These are phyloP conservation scores for Lindbergichthys nudifrons DNA, from an alignment of 2,797 vertebrate species.

Conservation along the genomic window DNA sequence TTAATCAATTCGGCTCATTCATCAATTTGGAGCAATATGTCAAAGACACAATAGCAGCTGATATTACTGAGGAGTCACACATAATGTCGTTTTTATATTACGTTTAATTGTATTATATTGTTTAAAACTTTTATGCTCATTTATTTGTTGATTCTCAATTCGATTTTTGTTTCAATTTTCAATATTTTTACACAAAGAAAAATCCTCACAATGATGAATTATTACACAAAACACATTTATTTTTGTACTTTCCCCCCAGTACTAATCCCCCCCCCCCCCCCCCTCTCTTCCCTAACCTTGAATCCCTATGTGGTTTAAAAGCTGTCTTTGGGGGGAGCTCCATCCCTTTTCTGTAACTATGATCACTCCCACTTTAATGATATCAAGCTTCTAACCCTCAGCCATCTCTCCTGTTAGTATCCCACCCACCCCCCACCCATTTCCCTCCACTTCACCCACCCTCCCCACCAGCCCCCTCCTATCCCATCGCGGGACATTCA, in stretches of 20 bases:
- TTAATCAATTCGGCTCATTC: slow-evolving; percentile 77
- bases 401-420: slow-evolving; percentile 79
- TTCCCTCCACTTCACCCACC: slow-evolving; percentile 70
- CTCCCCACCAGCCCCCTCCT: slow-evolving; percentile 83
- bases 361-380: slow-evolving; percentile 77
- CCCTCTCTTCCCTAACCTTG: neutral
- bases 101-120: neutral
- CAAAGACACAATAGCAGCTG: slow-evolving; percentile 46
- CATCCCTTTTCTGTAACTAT: slow-evolving; percentile 69
- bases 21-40: slow-evolving; percentile 72
- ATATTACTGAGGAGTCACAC: slow-evolving; percentile 33
- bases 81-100: slow-evolving; percentile 4
- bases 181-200: no score
- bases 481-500: slow-evolving; percentile 93
- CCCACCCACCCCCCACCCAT: slow-evolving; percentile 67
- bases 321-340: slow-evolving; percentile 46
- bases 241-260: neutral
- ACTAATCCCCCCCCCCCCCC: neutral
- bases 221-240: neutral
- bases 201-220: neutral
- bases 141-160: neutral
- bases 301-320: slow-evolving; percentile 35
- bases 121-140: neutral
- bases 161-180: neutral
- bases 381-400: slow-evolving; percentile 79